Base-by-base conservation (phyloP, 1,140 invertebrate genomes). In the Anastrepha ludens region DNA sequence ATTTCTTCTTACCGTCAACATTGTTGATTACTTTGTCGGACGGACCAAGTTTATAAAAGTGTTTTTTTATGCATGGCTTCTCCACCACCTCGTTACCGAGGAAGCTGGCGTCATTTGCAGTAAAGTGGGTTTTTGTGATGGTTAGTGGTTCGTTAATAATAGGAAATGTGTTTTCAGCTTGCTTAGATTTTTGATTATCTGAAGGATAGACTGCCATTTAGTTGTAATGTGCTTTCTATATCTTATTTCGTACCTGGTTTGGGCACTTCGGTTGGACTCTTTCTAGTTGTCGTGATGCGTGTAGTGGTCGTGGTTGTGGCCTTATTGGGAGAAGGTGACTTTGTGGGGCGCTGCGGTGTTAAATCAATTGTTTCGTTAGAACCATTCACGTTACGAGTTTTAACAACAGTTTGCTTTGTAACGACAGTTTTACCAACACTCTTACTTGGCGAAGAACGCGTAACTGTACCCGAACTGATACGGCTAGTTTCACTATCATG, bases 401-500 rank as follows among this genome's bases (percentile, higher is more conserved):
- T 92, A 64, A 89, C 88, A 86, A 88, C 88, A 81, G 87, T 88
- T 58, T 89, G 88, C 88, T 90, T 89, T 86, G 88, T 89, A 81
- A 90, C 90, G 47, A 88, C 87, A 81, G 89, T 87, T 81, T 90
- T 91, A 78, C 88, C 90, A 50, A 81, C 89, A 70, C 88, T 90
- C 85, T 91, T 92, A 29, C 89, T 89, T 74, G 90, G 90, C 60
- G 59, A 85, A 5, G 70, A 58, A 7, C 88, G 89, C 47, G 92
- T 93, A 67, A 93, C 91, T 4, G 92, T 93, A 13, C 89, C 90
- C 9, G 91, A 91, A 86, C 91, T 93, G 13, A 93, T 90, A 70
- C 92, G 89, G 86, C 92, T 93, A 0, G 91, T 88, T 70, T 92
- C 92, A 74, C 93, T 93, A 2, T 93, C 91, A 60, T 92, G 91